phyloP scores from a whole-genome alignment of 2,113 vertebrate species.

The Leucopsar rothschildi region DNA sequence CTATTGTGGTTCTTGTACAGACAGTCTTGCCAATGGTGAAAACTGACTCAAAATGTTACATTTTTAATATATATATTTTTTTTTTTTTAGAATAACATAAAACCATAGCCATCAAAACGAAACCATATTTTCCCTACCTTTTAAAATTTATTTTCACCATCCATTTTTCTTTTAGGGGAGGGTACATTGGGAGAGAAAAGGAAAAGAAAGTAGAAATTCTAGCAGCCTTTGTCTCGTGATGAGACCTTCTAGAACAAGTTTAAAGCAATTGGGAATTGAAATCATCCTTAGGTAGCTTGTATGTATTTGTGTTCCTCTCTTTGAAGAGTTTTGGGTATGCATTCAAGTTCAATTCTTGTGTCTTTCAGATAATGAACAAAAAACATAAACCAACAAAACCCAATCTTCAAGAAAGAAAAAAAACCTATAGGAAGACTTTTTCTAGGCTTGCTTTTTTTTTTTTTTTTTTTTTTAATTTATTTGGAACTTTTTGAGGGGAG shows the following conservation, averaged over 20 bases:
- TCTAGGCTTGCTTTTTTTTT: too few relatives aligned
- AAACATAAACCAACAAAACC: not conserved
- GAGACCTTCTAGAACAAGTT: not conserved
- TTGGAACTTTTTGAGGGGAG: not conserved
- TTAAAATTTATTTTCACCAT: not conserved
- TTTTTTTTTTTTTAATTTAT: not conserved
- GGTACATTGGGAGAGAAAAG: not conserved
- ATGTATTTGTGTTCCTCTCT: not conserved
- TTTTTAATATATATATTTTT: too few relatives aligned
- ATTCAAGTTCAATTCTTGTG: not conserved
- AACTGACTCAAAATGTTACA: not conserved
- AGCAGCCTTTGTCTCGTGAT: accelerated
- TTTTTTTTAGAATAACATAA: not conserved
- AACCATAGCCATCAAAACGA: not conserved
- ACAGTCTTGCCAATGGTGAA: not conserved
- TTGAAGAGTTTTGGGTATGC: not conserved
- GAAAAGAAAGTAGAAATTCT: not conserved
- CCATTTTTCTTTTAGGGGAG: not conserved
- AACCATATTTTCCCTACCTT: not conserved
- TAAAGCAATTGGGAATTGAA: not conserved
- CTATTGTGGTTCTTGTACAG: not conserved
- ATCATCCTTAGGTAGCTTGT: not conserved
- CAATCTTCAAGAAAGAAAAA: not conserved
- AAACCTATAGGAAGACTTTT: not conserved
- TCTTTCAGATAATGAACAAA: not conserved